Conservation (phyloP, 2,113 vertebrate genomes). For the Tragulus kanchil region DNA sequence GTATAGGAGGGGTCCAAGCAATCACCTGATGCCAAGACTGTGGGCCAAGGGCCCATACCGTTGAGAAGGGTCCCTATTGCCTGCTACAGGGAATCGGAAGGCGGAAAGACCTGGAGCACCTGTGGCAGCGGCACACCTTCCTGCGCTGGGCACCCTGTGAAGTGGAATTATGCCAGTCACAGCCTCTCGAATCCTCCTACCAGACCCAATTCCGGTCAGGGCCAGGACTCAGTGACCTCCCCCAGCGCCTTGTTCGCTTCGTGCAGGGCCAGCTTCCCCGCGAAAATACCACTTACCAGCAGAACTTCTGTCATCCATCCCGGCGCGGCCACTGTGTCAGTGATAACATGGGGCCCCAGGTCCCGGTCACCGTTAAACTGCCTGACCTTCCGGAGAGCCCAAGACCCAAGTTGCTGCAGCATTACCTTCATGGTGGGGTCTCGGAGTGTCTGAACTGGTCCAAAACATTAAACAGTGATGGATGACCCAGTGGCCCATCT, state of each 20-base stretch:
- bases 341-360: neutral
- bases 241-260: conserved; percentile 81
- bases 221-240: neutral
- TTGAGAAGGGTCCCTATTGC: conserved; percentile 79
- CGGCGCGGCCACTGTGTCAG: neutral
- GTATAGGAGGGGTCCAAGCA: neutral
- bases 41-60: conserved; percentile 69
- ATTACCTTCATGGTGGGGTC: conserved; percentile 77
- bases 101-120: conserved; percentile 77
- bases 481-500: neutral
- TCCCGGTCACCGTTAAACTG: neutral
- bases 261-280: conserved; percentile 38
- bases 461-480: conserved; percentile 71
- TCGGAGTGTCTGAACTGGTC: conserved; percentile 85
- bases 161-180: conserved; percentile 72
- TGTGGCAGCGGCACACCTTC: conserved; percentile 76
- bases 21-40: neutral
- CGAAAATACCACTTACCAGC: conserved; percentile 81
- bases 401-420: conserved; percentile 64
- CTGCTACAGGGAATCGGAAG: conserved; percentile 84
- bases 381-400: conserved; percentile 45
- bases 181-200: conserved; percentile 82
- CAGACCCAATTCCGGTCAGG: conserved; percentile 42
- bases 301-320: conserved; percentile 75
- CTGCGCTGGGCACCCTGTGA: conserved; percentile 82